Evolutionary conservation across 1,140 invertebrate genomes (phyloP), one percentile per base, ranked within the genome.

Genomic region (Archegozetes longisetosus): DNA sequence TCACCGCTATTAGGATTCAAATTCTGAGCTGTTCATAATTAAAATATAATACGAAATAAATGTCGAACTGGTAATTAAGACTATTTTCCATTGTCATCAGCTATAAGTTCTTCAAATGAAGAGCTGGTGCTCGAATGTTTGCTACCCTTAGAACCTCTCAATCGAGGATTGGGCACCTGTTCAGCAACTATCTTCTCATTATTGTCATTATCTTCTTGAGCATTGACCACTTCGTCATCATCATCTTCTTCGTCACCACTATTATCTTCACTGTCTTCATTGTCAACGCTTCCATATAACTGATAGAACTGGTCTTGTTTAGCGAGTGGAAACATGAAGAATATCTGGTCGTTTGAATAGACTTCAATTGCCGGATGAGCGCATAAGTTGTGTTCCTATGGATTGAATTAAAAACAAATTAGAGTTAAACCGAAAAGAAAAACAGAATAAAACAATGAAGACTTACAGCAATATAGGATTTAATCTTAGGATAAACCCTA

Each of bases 351-450:
- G 20, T 64, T 61, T 64, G 74, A 69, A 63, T 76, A 76, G 9
- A 75, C 66, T 65, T 76, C 75, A 4, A 76, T 64, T 52, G 72
- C 68, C 23, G 75, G 75, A 65, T 74, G 70, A n/a, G 73, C 74
- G 66, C 73, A 73, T 26, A 76, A 65, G 47, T 70, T 70, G 17
- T 69, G 68, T 26, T 71, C 68, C 74, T 76, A 66, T 32, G 66
- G 67, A 63, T 60, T 40, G 28, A 20, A 46, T 51, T 48, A 22
- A 54, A 25, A 40, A 40, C 17, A 9, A 40, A 40, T 40, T 40
- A 40, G 6, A 40, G 17, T 40, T 40, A 40, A 40, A 40, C 32
- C 6, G 17, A 40, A 40, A 40, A 40, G 6, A 40, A 6, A 40
- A 40, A 9, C 17, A 6, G 17, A 40, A 40, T 14, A 49, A 29